A percentile compares a stretch with the other conserved stretches of the same genome.
Conservation (phyloP, 2,888 invertebrate genomes). For the Euzetes globulus region DNA sequence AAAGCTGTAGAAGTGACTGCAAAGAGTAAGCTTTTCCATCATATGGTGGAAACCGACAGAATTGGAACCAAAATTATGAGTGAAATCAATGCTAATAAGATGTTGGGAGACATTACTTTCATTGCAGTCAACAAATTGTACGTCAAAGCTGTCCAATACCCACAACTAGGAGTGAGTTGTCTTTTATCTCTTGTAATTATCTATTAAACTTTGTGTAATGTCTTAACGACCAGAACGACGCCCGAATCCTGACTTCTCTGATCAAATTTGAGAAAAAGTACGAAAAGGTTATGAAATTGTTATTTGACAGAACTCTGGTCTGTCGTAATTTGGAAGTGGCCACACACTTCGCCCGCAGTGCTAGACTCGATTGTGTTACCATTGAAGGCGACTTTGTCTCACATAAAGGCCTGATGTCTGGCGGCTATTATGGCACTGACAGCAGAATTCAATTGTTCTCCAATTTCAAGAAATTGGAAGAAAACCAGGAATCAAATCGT, state of each 20-base stretch:
- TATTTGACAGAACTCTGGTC: slow-evolving; percentile 52
- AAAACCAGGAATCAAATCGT: slow-evolving; percentile 68
- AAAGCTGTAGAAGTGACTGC: slow-evolving; percentile 90
- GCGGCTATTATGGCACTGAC: slow-evolving; percentile 99
- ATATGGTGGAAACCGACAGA: slow-evolving; percentile 92
- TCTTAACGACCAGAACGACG: slow-evolving; percentile 63
- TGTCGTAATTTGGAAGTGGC: slow-evolving; percentile 51
- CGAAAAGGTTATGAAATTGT: slow-evolving; percentile 44
- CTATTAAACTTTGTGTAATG: too few relatives aligned
- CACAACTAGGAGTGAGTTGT: slow-evolving; percentile 55
- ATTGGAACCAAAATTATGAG: slow-evolving; percentile 52
- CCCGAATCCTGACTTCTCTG: slow-evolving; percentile 94
- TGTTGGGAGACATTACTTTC: slow-evolving; percentile 53
- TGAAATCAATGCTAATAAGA: slow-evolving; percentile 50
- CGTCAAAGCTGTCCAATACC: slow-evolving; percentile 55
- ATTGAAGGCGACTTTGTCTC: slow-evolving; percentile 61
- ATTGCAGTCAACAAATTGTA: slow-evolving; percentile 83
- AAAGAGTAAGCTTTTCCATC: slow-evolving; percentile 74
- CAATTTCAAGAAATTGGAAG: too few relatives aligned
- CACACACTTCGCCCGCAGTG: slow-evolving; percentile 84
- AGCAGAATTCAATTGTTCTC: slow-evolving; percentile 80
- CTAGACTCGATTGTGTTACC: slow-evolving; percentile 59
- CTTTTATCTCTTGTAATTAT: neutral
- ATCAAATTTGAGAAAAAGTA: slow-evolving; percentile 48
- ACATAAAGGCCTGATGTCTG: slow-evolving; percentile 92